Percentiles rank a stretch among this genome's conserved stretches.
Evolutionary conservation across 2,113 vertebrate genomes (phyloP).

Genomic region (Apodemus sylvaticus): DNA sequence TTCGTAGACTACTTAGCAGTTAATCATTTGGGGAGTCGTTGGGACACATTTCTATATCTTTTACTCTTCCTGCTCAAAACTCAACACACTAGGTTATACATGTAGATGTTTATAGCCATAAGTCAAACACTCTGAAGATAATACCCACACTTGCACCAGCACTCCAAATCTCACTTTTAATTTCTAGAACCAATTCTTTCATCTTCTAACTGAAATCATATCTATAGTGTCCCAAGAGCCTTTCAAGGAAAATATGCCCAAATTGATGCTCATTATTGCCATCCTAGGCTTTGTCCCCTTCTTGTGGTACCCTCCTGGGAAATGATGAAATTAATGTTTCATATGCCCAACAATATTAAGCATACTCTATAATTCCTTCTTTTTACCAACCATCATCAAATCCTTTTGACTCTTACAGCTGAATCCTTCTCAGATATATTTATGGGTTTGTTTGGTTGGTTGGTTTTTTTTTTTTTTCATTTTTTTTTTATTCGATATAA

Average conservation of each 20-base stretch:
- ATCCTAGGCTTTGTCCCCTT: neutral
- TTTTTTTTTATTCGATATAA: too few relatives aligned
- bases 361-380: neutral
- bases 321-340: neutral
- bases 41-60: neutral
- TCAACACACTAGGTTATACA: neutral
- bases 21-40: neutral
- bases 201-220: neutral
- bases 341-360: neutral
- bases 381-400: neutral
- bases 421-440: neutral
- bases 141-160: neutral
- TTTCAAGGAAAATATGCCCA: neutral
- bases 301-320: neutral
- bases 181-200: neutral
- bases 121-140: neutral
- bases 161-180: neutral
- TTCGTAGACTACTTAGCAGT: neutral
- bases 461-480: neutral
- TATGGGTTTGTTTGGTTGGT: too few relatives aligned
- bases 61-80: neutral
- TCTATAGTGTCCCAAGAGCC: neutral
- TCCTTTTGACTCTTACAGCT: neutral
- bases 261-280: neutral
- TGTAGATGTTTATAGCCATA: neutral